Percentiles rank a stretch among this genome's conserved stretches.
These are phyloP conservation scores for Epizoanthus stellaris DNA, from an alignment of 92 coral and sea anemone genomes.

Conservation along the genomic window DNA sequence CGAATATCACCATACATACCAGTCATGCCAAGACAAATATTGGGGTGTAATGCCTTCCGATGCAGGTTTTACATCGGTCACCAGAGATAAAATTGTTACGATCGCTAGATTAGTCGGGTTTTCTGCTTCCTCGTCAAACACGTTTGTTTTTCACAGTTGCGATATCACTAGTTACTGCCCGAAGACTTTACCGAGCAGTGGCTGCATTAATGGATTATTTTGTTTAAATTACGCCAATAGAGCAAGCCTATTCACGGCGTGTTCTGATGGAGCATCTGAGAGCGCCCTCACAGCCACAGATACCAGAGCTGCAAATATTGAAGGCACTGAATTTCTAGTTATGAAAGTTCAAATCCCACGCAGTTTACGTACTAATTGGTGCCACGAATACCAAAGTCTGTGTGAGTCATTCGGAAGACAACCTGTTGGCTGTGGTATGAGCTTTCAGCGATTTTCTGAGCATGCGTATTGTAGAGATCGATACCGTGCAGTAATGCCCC, in stretches of 20 bases:
- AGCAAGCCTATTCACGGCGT: conserved; percentile 57
- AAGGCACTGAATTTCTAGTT: conserved; percentile 20
- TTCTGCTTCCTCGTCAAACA: conserved; percentile 26
- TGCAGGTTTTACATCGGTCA: neutral
- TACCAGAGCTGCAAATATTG: conserved; percentile 23
- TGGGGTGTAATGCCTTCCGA: conserved; percentile 38
- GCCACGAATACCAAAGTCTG: too few species aligned
- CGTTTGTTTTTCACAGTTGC: conserved; percentile 42
- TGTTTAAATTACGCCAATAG: neutral
- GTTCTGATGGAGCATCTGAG: conserved; percentile 52
- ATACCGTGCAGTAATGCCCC: conserved; percentile 55
- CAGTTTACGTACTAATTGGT: too few species aligned
- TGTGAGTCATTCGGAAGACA: too few species aligned
- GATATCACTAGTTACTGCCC: conserved; percentile 21
- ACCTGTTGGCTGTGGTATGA: neutral
- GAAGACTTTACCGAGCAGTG: neutral
- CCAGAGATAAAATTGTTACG: neutral
- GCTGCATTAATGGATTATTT: too few species aligned
- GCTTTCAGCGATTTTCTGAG: conserved; percentile 36
- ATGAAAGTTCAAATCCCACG: conserved; percentile 43
- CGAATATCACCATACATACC: neutral
- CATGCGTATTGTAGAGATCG: conserved; percentile 50
- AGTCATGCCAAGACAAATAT: conserved; percentile 17
- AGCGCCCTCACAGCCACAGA: conserved; percentile 36
- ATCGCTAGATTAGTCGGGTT: conserved; percentile 48